phyloP scores from a whole-genome alignment of 2,888 invertebrate genomes.

The Oxyteleia sp. region DNA sequence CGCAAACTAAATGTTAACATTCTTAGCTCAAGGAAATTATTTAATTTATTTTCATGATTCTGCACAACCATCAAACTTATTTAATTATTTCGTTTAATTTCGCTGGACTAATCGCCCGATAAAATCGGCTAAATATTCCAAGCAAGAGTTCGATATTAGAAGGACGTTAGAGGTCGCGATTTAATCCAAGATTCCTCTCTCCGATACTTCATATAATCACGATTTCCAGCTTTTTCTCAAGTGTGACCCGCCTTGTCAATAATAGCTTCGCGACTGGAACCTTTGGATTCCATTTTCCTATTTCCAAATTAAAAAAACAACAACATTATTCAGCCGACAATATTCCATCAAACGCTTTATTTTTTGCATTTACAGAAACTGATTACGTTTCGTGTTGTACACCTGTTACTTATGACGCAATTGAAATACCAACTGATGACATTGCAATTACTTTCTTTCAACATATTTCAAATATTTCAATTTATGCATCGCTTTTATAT shows the following conservation, averaged over 20 bases:
- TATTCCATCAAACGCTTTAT: constrained; percentile 8
- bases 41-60: constrained; percentile 23
- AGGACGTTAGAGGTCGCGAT: constrained; percentile 65
- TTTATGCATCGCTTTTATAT: constrained; percentile 11
- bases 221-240: constrained; percentile 42
- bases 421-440: constrained; percentile 57
- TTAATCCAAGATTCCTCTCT: constrained; percentile 40
- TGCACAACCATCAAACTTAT: constrained; percentile 20
- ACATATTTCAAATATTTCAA: constrained; percentile 42
- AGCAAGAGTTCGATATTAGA: constrained; percentile 27
- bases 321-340: constrained; percentile 30
- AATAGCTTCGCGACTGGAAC: constrained; percentile 16
- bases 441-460: constrained; percentile 67
- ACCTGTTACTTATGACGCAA: constrained; percentile 63
- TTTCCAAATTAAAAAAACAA: constrained; percentile 7
- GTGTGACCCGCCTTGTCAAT: constrained; percentile 12
- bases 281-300: constrained; percentile 9
- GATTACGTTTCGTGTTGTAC: constrained; percentile 26
- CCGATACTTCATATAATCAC: constrained; percentile 39
- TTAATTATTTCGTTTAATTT: constrained; percentile 46
- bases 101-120: constrained; percentile 21
- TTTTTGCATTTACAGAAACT: constrained; percentile 31
- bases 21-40: constrained; percentile 16
- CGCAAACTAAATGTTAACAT: constrained; percentile 35
- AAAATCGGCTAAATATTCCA: constrained; percentile 41